Conservation (phyloP, 2,113 vertebrate genomes). For the Hypocryptadius cinnamomeus region DNA sequence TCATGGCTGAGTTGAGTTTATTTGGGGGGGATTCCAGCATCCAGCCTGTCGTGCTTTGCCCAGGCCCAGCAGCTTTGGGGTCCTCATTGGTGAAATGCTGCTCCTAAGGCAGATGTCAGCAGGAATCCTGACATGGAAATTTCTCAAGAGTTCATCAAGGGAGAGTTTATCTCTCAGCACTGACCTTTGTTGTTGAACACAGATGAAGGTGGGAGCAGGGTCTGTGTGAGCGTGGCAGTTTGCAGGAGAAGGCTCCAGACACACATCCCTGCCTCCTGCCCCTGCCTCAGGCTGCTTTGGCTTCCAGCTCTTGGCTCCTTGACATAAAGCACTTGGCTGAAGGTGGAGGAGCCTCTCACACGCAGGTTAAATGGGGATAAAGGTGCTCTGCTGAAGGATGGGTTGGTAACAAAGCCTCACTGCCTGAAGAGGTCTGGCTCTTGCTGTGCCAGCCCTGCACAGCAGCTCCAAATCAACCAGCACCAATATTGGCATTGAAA, state of each 20-base stretch:
- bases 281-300: background rate
- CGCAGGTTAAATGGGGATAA: background rate
- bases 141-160: constrained; percentile 3
- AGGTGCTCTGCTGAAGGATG: background rate
- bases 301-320: background rate
- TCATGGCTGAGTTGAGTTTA: background rate
- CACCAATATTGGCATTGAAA: background rate
- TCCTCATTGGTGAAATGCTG: background rate
- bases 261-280: background rate
- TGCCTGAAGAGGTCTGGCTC: background rate
- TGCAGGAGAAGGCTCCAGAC: background rate
- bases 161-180: constrained; percentile 20
- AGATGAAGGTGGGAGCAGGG: background rate
- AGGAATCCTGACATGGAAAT: background rate
- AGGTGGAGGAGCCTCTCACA: background rate
- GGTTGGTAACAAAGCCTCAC: background rate
- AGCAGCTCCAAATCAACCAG: background rate
- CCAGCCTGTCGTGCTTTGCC: background rate
- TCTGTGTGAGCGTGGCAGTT: background rate
- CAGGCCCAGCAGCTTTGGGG: fast-evolving
- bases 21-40: background rate
- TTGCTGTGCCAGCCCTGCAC: background rate
- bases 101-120: background rate
- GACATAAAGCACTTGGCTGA: background rate
- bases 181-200: background rate